These are phyloP conservation scores for Oreotrochilus melanogaster DNA, from an alignment of 2,113 vertebrate genomes.

Conservation along the genomic window DNA sequence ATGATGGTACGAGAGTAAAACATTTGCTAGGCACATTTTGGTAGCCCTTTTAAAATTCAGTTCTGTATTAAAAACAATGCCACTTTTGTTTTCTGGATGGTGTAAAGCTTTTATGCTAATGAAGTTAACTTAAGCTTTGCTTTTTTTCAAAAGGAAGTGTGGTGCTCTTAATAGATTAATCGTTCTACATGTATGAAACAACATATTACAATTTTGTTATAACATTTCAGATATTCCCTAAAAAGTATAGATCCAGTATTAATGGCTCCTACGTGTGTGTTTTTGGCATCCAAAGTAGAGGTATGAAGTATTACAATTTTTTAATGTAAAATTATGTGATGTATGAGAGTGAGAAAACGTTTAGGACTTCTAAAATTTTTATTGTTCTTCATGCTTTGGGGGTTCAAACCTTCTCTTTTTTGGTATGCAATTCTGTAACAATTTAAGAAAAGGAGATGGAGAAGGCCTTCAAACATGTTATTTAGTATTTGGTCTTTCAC, in stretches of 20 bases:
- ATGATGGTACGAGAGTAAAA: constrained; percentile 50
- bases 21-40: constrained; percentile 64
- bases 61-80: constrained; percentile 55
- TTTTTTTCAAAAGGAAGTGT: constrained; percentile 69
- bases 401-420: constrained; percentile 50
- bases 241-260: constrained; percentile 99
- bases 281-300: constrained; percentile 99
- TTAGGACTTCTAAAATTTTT: constrained; percentile 31
- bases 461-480: constrained; percentile 36
- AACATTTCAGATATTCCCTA: constrained; percentile 91
- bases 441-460: constrained; percentile 36
- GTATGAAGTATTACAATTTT: constrained; percentile 81
- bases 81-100: constrained; percentile 64
- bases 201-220: constrained; percentile 69
- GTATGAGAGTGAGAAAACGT: constrained; percentile 32
- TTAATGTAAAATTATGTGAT: constrained; percentile 68
- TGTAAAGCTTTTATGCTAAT: constrained; percentile 65
- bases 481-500: not conserved
- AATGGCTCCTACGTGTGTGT: constrained; percentile 99
- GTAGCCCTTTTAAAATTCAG: constrained; percentile 61
- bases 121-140: constrained; percentile 65
- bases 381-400: constrained; percentile 51
- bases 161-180: constrained; percentile 66
- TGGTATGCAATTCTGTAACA: constrained; percentile 24
- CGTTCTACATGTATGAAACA: constrained; percentile 60